Evolutionary conservation across 2,888 invertebrate genomes (phyloP), one percentile per base, ranked within the genome.

Genomic region (Hyalella azteca): DNA sequence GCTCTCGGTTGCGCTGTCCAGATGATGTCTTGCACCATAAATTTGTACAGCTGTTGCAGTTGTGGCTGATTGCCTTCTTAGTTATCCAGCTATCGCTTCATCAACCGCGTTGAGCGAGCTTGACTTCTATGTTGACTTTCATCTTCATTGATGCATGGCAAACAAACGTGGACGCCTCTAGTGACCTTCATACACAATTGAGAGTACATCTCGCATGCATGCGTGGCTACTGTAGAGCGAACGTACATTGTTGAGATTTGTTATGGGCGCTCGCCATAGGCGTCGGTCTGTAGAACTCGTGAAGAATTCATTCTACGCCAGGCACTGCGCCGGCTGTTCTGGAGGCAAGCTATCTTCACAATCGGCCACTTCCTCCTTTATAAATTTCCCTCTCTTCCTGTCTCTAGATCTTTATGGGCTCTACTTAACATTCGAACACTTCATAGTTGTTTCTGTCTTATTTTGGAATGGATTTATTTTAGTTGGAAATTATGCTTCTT

Each of bases 401-500:
- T 3, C 15, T 66, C 29, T 66, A 15, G 36, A 7, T 36, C 39
- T 22, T 39, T 15, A 15, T 9, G 54, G 32, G 66, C 66, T 66
- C 66, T 66, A 66, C 66, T 66, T 66, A 66, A 66, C 66, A 7
- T 66, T 66, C 66, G 66, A 5, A 11, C 66, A 4, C 13, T n/a
- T 13, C 19, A 22, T 54, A 66, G 32, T 66, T 66, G 66, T 7
- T 66, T 66, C 29, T 39, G 32, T 66, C 54, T 66, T 9, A 66
- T 66, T 22, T 36, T 11, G 45, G 66, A 66, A 19, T 66, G 66
- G 29, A 66, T 66, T 66, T 66, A 66, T 32, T 66, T 66, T 32
- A 36, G 32, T 66, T 66, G 15, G 59, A 66, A 66, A 66, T 66
- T 66, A 19, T 66, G 66, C 66, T 66, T 60, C 60, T 60, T 66